These are phyloP conservation scores for Cacoxenus indagator DNA, from an alignment of 2,888 invertebrate species.

Conservation along the genomic window DNA sequence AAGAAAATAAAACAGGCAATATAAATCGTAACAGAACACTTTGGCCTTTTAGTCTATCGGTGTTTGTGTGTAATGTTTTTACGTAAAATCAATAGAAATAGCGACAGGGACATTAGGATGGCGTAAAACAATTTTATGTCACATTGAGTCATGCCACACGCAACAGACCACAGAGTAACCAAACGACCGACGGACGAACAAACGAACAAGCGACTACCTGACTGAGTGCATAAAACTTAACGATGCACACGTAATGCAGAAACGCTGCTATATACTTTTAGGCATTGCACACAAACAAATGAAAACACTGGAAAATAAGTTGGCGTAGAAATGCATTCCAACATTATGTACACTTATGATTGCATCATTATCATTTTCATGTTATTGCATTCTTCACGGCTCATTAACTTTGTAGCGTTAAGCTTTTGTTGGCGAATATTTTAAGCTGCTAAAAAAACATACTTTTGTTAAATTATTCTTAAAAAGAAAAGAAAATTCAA, in stretches of 20 bases:
- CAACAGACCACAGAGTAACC: slow-evolving; percentile 2
- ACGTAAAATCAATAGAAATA: slow-evolving; percentile 60
- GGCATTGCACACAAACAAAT: slow-evolving; percentile 28
- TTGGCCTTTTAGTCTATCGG: slow-evolving; percentile 17
- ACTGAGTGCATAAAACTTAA: slow-evolving; percentile 55
- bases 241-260: slow-evolving; percentile 59
- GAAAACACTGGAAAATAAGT: background rate
- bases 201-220: too few species aligned
- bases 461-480: too few species aligned
- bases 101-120: too few species aligned
- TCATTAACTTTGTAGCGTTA: background rate
- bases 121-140: slow-evolving; percentile 47
- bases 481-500: too few species aligned
- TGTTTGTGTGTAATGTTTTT: slow-evolving; percentile 54
- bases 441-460: too few species aligned
- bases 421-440: background rate
- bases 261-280: slow-evolving; percentile 48
- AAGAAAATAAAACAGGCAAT: slow-evolving; percentile 46
- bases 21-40: slow-evolving; percentile 53
- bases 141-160: slow-evolving; percentile 40
- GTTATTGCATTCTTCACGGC: slow-evolving; percentile 51
- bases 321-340: background rate
- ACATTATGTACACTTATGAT: slow-evolving; percentile 34
- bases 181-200: slow-evolving; percentile 23
- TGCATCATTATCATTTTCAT: slow-evolving; percentile 57